phyloP scores from a whole-genome alignment of 2,888 invertebrate species.

The Atrina japonica region DNA sequence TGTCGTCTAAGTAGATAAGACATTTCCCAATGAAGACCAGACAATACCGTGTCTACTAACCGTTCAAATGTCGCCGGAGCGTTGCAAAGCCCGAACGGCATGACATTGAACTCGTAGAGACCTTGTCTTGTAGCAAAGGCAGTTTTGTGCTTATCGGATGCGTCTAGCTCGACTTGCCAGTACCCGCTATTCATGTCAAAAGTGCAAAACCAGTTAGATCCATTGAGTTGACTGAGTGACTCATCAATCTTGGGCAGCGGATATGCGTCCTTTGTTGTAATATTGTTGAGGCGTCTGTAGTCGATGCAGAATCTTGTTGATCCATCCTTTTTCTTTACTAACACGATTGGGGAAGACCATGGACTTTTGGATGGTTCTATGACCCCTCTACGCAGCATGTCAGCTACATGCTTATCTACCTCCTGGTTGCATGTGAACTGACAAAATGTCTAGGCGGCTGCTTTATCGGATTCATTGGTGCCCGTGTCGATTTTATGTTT shows the following conservation, averaged over 20 bases:
- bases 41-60: conserved; percentile 56
- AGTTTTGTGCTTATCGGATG: conserved; percentile 45
- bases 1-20: conserved; percentile 74
- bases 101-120: conserved; percentile 44
- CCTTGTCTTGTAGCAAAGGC: conserved; percentile 43
- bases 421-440: background rate
- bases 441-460: conserved; percentile 16
- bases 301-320: conserved; percentile 43
- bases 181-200: conserved; percentile 58
- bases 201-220: conserved; percentile 48
- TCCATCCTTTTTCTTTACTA: conserved; percentile 40
- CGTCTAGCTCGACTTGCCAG: conserved; percentile 51
- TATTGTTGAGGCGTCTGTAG: conserved; percentile 41
- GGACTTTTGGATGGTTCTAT: conserved; percentile 27
- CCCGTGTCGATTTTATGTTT: conserved; percentile 29
- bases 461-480: conserved; percentile 8
- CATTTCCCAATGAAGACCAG: conserved; percentile 49
- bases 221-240: conserved; percentile 45
- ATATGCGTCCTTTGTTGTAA: too few species aligned
- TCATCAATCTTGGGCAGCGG: conserved; percentile 42
- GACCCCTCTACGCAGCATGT: conserved; percentile 30
- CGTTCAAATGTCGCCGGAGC: conserved; percentile 54
- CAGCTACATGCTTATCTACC: background rate
- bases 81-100: conserved; percentile 38
- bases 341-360: conserved; percentile 34